Evolutionary conservation across 2,888 invertebrate genomes (phyloP), one percentile per base, ranked within the genome.

Genomic region (Melanchra persicariae): DNA sequence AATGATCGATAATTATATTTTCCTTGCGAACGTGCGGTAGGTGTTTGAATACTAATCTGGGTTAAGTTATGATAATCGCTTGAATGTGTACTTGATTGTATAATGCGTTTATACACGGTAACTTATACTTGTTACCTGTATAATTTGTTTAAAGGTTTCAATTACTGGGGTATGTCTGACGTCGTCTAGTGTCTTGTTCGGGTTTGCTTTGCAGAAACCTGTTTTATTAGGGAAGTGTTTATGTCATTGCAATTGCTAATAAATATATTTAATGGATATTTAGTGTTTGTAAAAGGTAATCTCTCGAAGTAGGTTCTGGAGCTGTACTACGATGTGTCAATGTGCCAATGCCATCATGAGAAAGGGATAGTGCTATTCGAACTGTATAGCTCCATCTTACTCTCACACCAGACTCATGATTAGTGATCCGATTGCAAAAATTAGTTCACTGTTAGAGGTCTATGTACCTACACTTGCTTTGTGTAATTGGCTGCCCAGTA

Each of bases 1-100:
- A 73, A 74, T 84, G 69, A 84, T 82, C 62, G 70, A 65, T 84
- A 77, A 84, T 85, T 77, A 84, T 85, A 61, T 84, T 84, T 79
- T 81, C 85, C 79, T 79, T 71, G 63, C 60, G 40, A 77, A 61
- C 71, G 43, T 65, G 73, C 65, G 70, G 79, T 78, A 77, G 74
- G 76, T 82, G 85, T 79, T 78, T 77, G 73, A 74, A 82, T 83
- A 73, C 66, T 78, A 74, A 83, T 78, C 66, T 77, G 51, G 76
- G 83, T 84, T 83, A 83, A 81, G 70, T 74, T 81, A 75, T 79
- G 79, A 68, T 73, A 71, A 74, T 82, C 67, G 73, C 47, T 75
- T 68, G 66, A 81, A 81, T 83, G 67, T 76, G 57, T 77, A 79
- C 73, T 49, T 76, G 67, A 74, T 69, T 74, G 59, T 70, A 62